Percentiles rank a stretch among this genome's conserved stretches.
Conservation (phyloP, 2,113 vertebrate genomes). For the Pica pica region DNA sequence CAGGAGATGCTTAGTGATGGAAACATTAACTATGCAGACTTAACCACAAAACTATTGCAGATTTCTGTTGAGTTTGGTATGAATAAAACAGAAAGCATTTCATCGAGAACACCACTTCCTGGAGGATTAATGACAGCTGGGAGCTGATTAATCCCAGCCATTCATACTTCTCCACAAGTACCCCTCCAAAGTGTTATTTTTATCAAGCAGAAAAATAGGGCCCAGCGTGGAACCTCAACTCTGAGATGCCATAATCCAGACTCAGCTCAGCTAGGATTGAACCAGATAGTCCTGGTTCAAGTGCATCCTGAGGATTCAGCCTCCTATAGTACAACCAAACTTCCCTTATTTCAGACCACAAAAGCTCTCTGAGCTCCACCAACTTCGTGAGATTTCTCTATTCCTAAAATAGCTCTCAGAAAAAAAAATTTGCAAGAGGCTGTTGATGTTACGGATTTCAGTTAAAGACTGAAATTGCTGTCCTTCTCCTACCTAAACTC, state of each 20-base stretch:
- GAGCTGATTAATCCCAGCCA: constrained; percentile 49
- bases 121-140: constrained; percentile 57
- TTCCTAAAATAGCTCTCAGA: not conserved
- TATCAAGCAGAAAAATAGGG: not conserved
- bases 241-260: not conserved
- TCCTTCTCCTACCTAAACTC: not conserved
- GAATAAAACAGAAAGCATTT: constrained; percentile 38
- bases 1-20: not conserved
- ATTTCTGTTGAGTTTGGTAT: constrained; percentile 37
- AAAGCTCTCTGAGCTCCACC: not conserved
- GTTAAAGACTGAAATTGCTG: not conserved
- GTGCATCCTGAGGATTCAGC: not conserved
- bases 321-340: not conserved
- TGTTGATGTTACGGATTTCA: not conserved
- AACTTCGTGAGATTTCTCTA: not conserved
- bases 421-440: not conserved
- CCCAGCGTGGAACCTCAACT: not conserved
- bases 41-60: constrained; percentile 27
- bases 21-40: constrained; percentile 3
- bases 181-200: constrained; percentile 29
- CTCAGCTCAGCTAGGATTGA: not conserved
- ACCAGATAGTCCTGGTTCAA: constrained; percentile 5
- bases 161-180: not conserved
- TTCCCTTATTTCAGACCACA: not conserved
- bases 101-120: constrained; percentile 36